phyloP scores from a whole-genome alignment of 2,888 invertebrate genomes.

The Scaptomyza reducta region DNA sequence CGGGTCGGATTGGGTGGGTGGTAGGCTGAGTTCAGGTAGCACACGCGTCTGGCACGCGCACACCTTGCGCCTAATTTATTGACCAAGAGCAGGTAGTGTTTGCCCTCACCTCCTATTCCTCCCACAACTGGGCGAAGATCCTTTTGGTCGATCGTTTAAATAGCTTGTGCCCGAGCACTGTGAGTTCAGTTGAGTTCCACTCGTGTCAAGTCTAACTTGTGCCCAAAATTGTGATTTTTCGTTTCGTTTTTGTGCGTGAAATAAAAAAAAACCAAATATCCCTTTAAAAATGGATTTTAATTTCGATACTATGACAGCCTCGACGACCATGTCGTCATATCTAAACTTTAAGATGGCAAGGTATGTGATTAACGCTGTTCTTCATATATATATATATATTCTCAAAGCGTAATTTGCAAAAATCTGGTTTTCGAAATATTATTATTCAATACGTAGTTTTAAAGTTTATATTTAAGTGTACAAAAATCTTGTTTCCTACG shows the following conservation, averaged over 20 bases:
- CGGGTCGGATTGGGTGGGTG: slow-evolving; percentile 29
- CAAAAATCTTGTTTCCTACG: no score
- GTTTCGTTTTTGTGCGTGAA: slow-evolving; percentile 15
- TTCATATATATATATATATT: neutral
- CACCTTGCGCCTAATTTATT: slow-evolving; percentile 26
- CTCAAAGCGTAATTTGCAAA: slow-evolving; percentile 28
- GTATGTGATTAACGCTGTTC: slow-evolving; percentile 46
- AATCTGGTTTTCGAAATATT: slow-evolving; percentile 28
- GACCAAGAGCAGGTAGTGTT: slow-evolving; percentile 30
- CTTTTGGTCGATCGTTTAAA: slow-evolving; percentile 50
- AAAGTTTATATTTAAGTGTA: neutral
- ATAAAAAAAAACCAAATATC: slow-evolving; percentile 5
- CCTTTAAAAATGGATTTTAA: slow-evolving; percentile 57
- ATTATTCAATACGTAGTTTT: neutral
- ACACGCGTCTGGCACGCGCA: slow-evolving; percentile 70
- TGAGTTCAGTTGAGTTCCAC: slow-evolving; percentile 71
- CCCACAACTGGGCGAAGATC: slow-evolving; percentile 7
- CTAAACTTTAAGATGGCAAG: slow-evolving; percentile 66
- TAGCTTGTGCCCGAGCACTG: slow-evolving; percentile 33
- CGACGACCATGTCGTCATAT: slow-evolving; percentile 68
- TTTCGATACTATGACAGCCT: slow-evolving; percentile 58
- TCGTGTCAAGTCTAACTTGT: slow-evolving; percentile 75
- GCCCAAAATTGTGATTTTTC: slow-evolving; percentile 44
- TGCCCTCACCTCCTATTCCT: no score
- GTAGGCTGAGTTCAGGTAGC: slow-evolving; percentile 55